phyloP scores from a whole-genome alignment of 2,113 vertebrate species.

The Strigops habroptila region DNA sequence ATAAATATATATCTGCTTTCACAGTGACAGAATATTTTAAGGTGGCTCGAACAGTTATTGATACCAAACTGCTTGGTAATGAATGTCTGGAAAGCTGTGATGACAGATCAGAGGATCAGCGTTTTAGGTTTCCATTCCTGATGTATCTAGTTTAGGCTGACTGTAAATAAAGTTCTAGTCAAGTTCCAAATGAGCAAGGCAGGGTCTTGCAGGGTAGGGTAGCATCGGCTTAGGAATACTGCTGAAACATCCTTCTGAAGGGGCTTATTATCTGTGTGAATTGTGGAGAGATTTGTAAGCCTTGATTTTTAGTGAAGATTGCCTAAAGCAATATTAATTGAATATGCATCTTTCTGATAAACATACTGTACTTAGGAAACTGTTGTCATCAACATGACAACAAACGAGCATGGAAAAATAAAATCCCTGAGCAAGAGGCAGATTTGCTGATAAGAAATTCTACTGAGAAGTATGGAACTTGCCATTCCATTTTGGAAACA shows the following conservation, averaged over 20 bases:
- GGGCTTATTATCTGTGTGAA: constrained; percentile 47
- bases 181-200: constrained; percentile 53
- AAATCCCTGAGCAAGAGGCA: constrained; percentile 14
- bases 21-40: constrained; percentile 33
- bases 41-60: constrained; percentile 28
- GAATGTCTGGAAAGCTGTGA: constrained; percentile 34
- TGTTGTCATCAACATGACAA: constrained; percentile 62
- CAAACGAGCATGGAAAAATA: constrained; percentile 20
- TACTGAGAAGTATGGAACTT: background rate
- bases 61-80: constrained; percentile 12
- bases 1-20: constrained; percentile 3
- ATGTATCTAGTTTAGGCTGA: constrained; percentile 29
- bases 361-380: constrained; percentile 57
- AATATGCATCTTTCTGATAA: constrained; percentile 68
- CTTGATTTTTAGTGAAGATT: constrained; percentile 61
- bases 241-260: constrained; percentile 44
- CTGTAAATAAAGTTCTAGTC: constrained; percentile 46
- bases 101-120: constrained; percentile 34
- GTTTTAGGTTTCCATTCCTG: constrained; percentile 32
- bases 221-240: constrained; percentile 27
- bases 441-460: background rate
- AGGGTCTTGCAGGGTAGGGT: constrained; percentile 18
- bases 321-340: constrained; percentile 67
- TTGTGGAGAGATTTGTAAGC: constrained; percentile 55
- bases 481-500: background rate